Evolutionary conservation across 2,113 vertebrate species (phyloP).

Genomic region (Potamarius usumacintae): DNA sequence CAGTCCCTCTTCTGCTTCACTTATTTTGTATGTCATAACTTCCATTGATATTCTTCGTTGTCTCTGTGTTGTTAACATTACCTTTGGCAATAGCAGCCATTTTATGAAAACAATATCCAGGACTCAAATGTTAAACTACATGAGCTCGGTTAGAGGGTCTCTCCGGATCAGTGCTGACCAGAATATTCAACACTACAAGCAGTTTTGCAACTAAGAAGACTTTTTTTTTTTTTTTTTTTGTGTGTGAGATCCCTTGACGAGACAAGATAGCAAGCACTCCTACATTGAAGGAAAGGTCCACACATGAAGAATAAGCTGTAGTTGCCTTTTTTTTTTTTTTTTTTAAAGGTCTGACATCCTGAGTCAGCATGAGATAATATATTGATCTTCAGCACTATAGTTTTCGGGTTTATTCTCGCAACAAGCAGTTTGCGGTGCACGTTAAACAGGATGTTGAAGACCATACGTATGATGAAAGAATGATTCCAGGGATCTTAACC

Average conservation of each 20-base stretch:
- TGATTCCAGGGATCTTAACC: slow-evolving; percentile 18
- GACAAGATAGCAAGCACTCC: slow-evolving; percentile 67
- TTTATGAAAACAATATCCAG: slow-evolving; percentile 29
- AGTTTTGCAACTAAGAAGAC: background rate
- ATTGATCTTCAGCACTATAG: slow-evolving; percentile 33
- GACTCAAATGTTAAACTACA: slow-evolving; percentile 4
- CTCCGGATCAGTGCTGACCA: background rate
- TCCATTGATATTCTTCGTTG: background rate
- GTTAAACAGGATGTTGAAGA: slow-evolving; percentile 12
- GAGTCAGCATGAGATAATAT: background rate
- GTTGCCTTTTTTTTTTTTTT: slow-evolving; percentile 37
- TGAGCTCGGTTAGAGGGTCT: background rate
- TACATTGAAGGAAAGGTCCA: slow-evolving; percentile 53
- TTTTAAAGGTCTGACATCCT: background rate
- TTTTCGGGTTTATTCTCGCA: slow-evolving; percentile 2
- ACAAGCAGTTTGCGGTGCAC: slow-evolving; percentile 16
- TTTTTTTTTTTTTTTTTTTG: background rate
- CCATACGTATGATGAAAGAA: slow-evolving; percentile 16
- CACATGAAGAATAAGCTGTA: slow-evolving; percentile 68
- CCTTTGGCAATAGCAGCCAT: background rate
- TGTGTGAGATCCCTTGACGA: slow-evolving; percentile 45
- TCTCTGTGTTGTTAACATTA: background rate
- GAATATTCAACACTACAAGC: slow-evolving; percentile 16
- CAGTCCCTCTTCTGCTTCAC: slow-evolving; percentile 4
- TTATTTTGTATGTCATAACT: background rate